Evolutionary conservation across 2,888 invertebrate species (phyloP), one percentile per base, ranked within the genome.

Genomic region (Psylliodes chrysocephalus): DNA sequence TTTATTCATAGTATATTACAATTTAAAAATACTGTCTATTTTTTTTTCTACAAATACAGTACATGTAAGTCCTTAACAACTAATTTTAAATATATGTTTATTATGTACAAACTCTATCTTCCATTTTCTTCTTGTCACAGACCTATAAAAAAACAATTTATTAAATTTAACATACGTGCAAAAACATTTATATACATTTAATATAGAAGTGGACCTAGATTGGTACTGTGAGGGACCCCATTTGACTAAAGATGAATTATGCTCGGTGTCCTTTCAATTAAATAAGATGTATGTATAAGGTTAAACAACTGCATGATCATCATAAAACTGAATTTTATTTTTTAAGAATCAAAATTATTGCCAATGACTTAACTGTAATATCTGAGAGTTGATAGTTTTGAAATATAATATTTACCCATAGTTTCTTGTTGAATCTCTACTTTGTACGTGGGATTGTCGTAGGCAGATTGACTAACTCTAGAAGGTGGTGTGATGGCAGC

Each of bases 391-490:
- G n/a, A n/a, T n/a, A n/a, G n/a, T n/a, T n/a, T n/a, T n/a, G n/a
- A n/a, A n/a, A n/a, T n/a, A n/a, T n/a, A n/a, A n/a, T n/a, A 73
- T 82, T 84, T 86, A 93, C 94, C 92, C 93, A 94, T 93, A 77
- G 94, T 94, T 86, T 94, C 94, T 85, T 94, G 94, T 84, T 94
- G 94, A 82, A 94, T 89, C 84, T 94, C 94, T 81, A 95, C 92
- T 88, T 95, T 95, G 86, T 95, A 95, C 76, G 94, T 94, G 46
- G 95, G 95, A 84, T 95, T 95, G 82, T 95, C 95, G 79, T 95
- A 95, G 44, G 94, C 93, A n/a, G 94, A 92, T 53, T 94, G 93
- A 71, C 88, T 90, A 79, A 93, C 93, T 70, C 93, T 84, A 10
- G 89, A 87, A 8, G 71, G 65, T 35, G 87, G 88, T 54, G 94